Base-by-base conservation (phyloP, 2,113 vertebrate genomes). In the Coracopsis vasa region DNA sequence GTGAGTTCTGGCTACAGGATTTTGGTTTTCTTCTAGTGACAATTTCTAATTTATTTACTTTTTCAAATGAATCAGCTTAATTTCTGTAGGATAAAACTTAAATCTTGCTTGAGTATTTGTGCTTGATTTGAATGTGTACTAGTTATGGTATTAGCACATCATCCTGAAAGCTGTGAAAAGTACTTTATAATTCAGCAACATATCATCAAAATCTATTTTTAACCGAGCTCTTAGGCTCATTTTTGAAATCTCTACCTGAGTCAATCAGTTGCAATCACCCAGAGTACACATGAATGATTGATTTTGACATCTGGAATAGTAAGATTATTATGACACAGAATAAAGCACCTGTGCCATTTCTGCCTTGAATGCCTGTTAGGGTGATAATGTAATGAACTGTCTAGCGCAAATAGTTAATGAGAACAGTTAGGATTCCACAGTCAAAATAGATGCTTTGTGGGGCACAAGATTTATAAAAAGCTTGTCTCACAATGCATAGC, bases 271-370 rank as follows among this genome's bases (percentile, higher is more conserved):
- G 72, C 62, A 89, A 39, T 96, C 75, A 86, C 21, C 24, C 61
- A 66, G 50, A 82, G 50, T 80, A 72, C 28, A 58, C 33, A n/a
- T 50, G 77, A 93, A 88, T 90, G 94, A 95, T 92, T 90, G 88
- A 87, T 79, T 94, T 53, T 86, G 88, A 35, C 83, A 66, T 82
- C 80, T 86, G 79, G 89, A 90, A 75, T 35, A n/a, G 54, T 73
- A 53, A 56, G 47, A 65, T 94, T 92, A 37, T 85, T 80, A 50
- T 44, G 88, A 80, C 13, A 73, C 21, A 93, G 71, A 70, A 42
- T 60, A 93, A 91, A 95, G 23, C 81, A 88, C 54, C 60, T 71
- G 27, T 77, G 71, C 73, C 7, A 39, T 69, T 93, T 91, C 58
- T 88, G n/a, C 64, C 35, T 92, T 86, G 33, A 86, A 75, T 58